Evolutionary conservation across 2,797 vertebrate species (phyloP).

Genomic region (Myotis daubentonii): DNA sequence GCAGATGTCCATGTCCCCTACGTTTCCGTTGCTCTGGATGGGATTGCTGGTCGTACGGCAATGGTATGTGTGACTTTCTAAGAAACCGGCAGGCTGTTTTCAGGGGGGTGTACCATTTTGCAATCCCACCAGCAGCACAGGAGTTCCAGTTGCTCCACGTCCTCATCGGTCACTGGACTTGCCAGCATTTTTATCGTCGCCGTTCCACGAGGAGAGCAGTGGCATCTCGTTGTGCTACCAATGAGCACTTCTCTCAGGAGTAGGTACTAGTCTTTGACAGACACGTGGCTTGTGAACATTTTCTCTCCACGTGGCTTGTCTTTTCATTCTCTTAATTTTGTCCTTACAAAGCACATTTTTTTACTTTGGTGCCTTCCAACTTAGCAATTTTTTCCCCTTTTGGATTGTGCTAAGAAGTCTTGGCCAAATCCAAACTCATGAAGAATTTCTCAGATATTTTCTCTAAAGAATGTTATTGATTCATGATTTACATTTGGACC

Average conservation of each 20-base stretch:
- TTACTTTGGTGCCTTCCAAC: not conserved
- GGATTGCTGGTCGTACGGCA: not conserved
- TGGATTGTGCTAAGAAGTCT: not conserved
- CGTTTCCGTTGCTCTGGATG: not conserved
- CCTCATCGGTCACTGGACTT: not conserved
- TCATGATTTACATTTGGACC: not conserved
- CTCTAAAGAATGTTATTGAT: not conserved
- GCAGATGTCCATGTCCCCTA: not conserved
- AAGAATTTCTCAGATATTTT: conserved; percentile 24
- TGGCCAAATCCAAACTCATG: not conserved
- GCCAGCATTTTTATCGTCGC: not conserved
- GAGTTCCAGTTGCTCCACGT: not conserved
- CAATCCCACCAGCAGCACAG: not conserved
- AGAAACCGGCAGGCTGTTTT: not conserved
- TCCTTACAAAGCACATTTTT: not conserved
- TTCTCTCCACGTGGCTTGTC: not conserved
- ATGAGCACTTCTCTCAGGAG: not conserved
- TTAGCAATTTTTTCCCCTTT: not conserved
- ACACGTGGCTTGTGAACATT: not conserved
- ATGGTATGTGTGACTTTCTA: not conserved
- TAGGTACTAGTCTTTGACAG: not conserved
- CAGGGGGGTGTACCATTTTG: not conserved
- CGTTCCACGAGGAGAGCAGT: not conserved
- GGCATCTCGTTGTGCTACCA: not conserved
- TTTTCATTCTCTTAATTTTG: conserved; percentile 20